phyloP scores from a whole-genome alignment of 2,113 vertebrate genomes.

The Equus przewalskii region DNA sequence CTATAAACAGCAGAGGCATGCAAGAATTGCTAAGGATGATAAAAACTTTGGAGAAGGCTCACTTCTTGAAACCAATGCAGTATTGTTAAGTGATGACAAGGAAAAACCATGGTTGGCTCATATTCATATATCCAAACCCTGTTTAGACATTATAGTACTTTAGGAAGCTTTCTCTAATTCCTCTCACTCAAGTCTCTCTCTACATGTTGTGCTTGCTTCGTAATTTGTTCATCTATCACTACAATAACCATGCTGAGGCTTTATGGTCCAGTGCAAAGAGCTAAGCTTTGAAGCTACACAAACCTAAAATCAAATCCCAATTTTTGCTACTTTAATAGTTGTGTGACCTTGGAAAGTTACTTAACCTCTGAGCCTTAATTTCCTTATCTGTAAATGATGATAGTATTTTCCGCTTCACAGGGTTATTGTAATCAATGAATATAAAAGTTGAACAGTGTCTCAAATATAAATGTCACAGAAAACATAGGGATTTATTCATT shows the following conservation, averaged over 20 bases:
- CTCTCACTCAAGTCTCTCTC: neutral
- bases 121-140: neutral
- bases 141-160: neutral
- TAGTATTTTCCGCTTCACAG: neutral
- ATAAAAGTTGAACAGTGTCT: constrained; percentile 32
- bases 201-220: neutral
- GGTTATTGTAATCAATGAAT: neutral
- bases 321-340: constrained; percentile 51
- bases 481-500: neutral
- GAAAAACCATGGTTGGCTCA: constrained; percentile 15
- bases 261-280: neutral
- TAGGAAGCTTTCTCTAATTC: neutral
- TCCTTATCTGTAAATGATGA: neutral
- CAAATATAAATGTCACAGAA: constrained; percentile 34
- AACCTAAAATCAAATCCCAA: neutral
- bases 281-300: neutral
- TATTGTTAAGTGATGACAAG: constrained; percentile 12
- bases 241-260: neutral
- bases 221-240: neutral
- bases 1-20: neutral
- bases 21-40: neutral
- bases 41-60: neutral
- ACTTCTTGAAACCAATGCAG: neutral
- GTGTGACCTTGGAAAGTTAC: neutral
- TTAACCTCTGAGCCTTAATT: neutral